Evolutionary conservation across 2,113 vertebrate species (phyloP).

Genomic region (Fregata magnificens): DNA sequence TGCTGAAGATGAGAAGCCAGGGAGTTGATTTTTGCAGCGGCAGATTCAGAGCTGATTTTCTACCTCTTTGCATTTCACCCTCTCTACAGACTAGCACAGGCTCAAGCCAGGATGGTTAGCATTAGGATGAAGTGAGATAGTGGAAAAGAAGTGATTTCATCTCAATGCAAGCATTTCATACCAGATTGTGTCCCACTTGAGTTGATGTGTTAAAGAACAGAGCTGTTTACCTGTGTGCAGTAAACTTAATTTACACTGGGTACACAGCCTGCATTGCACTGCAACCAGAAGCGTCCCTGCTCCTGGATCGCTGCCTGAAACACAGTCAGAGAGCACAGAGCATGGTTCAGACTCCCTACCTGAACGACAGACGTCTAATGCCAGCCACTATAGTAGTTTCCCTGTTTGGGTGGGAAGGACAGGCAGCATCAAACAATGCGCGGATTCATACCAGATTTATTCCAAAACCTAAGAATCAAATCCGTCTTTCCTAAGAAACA

Average conservation of each 20-base stretch:
- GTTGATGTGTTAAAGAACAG: neutral
- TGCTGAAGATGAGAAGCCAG: neutral
- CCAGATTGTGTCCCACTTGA: neutral
- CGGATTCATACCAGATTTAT: constrained; percentile 15
- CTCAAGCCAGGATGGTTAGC: neutral
- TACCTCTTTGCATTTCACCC: neutral
- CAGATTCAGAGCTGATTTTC: neutral
- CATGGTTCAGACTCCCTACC: neutral
- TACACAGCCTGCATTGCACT: neutral
- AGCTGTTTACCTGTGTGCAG: constrained; percentile 10
- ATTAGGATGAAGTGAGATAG: neutral
- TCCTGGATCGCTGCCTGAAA: neutral
- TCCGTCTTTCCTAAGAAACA: neutral
- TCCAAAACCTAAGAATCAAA: neutral
- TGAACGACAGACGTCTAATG: neutral
- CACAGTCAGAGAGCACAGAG: neutral
- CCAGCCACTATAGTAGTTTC: neutral
- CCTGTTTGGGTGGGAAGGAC: neutral
- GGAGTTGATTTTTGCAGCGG: neutral
- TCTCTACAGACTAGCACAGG: neutral
- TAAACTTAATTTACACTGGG: neutral
- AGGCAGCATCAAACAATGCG: neutral
- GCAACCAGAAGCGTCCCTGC: neutral
- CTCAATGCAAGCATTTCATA: neutral
- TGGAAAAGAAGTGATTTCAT: neutral